phyloP scores from a whole-genome alignment of 2,797 vertebrate genomes.

The Kryptolebias ocellatus region DNA sequence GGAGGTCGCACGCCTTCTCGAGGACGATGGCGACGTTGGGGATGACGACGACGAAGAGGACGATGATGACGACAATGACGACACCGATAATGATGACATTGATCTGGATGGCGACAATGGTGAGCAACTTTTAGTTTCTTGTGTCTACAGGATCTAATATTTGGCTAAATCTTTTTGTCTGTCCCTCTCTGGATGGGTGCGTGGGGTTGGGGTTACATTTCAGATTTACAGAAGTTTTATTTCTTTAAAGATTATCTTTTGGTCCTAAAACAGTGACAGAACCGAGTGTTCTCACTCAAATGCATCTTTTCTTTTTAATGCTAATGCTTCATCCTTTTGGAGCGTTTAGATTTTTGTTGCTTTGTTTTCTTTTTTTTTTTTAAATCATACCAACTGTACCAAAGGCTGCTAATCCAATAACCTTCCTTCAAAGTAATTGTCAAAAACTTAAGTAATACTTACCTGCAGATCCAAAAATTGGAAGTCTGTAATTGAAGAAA shows the following conservation, averaged over 20 bases:
- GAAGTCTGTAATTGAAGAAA: no score
- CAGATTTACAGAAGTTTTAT: background rate
- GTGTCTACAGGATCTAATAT: background rate
- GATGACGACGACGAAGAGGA: conserved; percentile 91
- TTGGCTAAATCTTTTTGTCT: background rate
- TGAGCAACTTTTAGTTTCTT: conserved; percentile 71
- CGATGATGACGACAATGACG: conserved; percentile 73
- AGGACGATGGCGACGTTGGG: conserved; percentile 89
- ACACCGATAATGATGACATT: conserved; percentile 84
- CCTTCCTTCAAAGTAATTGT: no score
- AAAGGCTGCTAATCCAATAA: background rate
- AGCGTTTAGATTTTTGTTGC: background rate
- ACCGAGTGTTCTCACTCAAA: background rate
- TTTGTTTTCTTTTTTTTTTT: background rate
- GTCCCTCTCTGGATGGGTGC: background rate
- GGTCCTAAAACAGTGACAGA: background rate
- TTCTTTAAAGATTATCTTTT: background rate
- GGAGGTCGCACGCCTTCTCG: conserved; percentile 91
- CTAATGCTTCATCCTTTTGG: background rate
- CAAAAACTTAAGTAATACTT: no score
- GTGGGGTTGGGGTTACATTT: background rate
- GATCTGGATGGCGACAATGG: conserved; percentile 94
- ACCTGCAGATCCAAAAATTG: no score
- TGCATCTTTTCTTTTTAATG: background rate
- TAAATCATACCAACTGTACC: background rate